These are phyloP conservation scores for Gambelia wislizenii DNA, from an alignment of 2,797 vertebrate genomes.

Conservation along the genomic window DNA sequence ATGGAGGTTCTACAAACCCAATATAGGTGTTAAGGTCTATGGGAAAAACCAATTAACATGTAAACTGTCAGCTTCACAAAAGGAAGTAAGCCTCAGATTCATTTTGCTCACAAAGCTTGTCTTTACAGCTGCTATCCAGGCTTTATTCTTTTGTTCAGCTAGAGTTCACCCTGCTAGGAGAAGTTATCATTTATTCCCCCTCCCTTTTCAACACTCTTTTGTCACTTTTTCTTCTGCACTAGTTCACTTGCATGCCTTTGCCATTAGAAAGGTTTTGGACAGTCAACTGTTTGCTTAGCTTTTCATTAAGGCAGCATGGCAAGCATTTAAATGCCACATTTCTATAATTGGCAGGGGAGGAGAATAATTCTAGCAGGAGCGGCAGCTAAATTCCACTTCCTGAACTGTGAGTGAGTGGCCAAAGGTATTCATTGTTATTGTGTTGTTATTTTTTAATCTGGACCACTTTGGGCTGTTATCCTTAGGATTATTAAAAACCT, in stretches of 20 bases:
- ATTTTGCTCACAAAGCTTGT: conserved; percentile 44
- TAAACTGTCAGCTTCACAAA: conserved; percentile 50
- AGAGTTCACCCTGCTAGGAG: conserved; percentile 50
- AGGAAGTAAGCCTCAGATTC: conserved; percentile 43
- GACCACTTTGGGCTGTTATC: background rate
- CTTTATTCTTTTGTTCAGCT: conserved; percentile 57
- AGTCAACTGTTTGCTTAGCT: background rate
- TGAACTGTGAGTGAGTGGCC: background rate
- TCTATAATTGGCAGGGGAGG: background rate
- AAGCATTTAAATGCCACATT: background rate
- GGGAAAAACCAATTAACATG: conserved; percentile 67
- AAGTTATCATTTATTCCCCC: conserved; percentile 31
- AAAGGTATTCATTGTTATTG: background rate
- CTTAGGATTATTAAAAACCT: background rate
- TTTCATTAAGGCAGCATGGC: background rate
- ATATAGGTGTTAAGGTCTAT: conserved; percentile 63
- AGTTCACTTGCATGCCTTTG: conserved; percentile 60
- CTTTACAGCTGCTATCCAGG: conserved; percentile 21
- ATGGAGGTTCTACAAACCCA: conserved; percentile 62
- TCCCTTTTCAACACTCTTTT: conserved; percentile 51
- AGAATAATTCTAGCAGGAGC: background rate
- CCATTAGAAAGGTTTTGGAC: conserved; percentile 1
- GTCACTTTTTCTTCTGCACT: conserved; percentile 49
- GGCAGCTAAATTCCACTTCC: background rate
- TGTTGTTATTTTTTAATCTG: background rate